Percentiles rank a stretch among this genome's conserved stretches.
Evolutionary conservation across 1,140 invertebrate genomes (phyloP).

Genomic region (Bombus waltoni): DNA sequence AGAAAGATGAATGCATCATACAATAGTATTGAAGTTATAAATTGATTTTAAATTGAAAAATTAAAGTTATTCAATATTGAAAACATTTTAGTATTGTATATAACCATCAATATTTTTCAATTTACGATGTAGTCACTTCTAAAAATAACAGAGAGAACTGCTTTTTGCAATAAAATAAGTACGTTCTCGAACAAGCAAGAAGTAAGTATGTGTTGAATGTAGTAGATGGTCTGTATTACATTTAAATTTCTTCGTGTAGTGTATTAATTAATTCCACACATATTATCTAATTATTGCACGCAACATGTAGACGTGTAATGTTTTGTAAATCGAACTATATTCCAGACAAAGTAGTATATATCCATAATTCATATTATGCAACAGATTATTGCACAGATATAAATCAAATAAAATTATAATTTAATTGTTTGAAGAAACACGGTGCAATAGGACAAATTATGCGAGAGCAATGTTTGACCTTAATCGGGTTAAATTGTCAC

Average conservation of each 20-base stretch:
- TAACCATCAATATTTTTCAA: not conserved
- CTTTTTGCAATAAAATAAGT: not conserved
- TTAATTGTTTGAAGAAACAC: not conserved
- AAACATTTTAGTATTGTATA: not conserved
- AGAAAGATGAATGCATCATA: not conserved
- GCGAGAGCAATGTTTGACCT: constrained; percentile 11
- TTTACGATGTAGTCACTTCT: not conserved
- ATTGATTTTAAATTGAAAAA: not conserved
- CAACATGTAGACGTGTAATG: not conserved
- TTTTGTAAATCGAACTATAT: not conserved
- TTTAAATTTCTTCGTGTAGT: not conserved
- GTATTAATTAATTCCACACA: not conserved
- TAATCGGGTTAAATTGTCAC: constrained; percentile 14
- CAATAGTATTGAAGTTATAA: not conserved
- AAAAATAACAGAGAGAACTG: not conserved
- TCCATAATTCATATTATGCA: not conserved
- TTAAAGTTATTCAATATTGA: not conserved
- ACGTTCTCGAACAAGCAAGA: not conserved
- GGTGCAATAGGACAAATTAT: not conserved
- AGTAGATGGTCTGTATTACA: not conserved
- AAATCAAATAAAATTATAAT: constrained; percentile 18
- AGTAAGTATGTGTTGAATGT: not conserved
- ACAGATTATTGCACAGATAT: not conserved
- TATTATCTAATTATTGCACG: not conserved
- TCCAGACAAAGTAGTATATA: not conserved